Base-by-base conservation (phyloP, 2,888 invertebrate species). In the Aspidiotus rigidus region DNA sequence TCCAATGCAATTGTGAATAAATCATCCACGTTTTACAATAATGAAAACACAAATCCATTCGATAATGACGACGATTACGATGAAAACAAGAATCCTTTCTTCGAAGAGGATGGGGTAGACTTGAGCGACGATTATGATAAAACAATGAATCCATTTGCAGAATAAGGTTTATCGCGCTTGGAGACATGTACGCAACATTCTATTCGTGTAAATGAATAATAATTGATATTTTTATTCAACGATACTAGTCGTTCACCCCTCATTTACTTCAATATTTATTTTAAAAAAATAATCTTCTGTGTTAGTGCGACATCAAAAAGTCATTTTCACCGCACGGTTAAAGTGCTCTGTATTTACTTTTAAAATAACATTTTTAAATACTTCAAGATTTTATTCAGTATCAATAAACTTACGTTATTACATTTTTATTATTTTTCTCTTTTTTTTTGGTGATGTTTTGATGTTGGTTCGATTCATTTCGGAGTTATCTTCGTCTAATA, bases 141-240 rank as follows among this genome's bases (percentile, higher is more conserved):
- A 74, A 87, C 86, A 78, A 80, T 87, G 67, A 89, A 90, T 78
- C 89, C 89, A 2, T 90, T 89, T 77, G 79, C 82, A 16, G 73
- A 16, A 7, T 60, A 59, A 57, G 49, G 5, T 28, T 28, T 1
- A 28, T 28, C 28, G 28, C 28, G 28, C 28, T 28, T 5, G 28
- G 28, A 28, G 28, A 5, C 28, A 28, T 28, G 28, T 28, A 28
- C 28, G 28, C 28, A 28, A 28, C 28, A 28, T 28, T 28, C 28
- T 28, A 28, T 28, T 28, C 28, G 28, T 28, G 28, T 28, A 28
- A 28, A 28, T 28, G 28, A 28, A 28, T 28, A 28, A 28, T 28
- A 28, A 28, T n/a, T 53, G 9, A 13, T 62, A 53, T 41, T 7
- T 41, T 62, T 49, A n/a, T 28, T 44, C 13, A 39, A 40, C 16